A percentile compares a stretch with the other conserved stretches of the same genome.
Evolutionary conservation across 2,888 invertebrate genomes (phyloP).

Genomic region (Cremastinae sp.): DNA sequence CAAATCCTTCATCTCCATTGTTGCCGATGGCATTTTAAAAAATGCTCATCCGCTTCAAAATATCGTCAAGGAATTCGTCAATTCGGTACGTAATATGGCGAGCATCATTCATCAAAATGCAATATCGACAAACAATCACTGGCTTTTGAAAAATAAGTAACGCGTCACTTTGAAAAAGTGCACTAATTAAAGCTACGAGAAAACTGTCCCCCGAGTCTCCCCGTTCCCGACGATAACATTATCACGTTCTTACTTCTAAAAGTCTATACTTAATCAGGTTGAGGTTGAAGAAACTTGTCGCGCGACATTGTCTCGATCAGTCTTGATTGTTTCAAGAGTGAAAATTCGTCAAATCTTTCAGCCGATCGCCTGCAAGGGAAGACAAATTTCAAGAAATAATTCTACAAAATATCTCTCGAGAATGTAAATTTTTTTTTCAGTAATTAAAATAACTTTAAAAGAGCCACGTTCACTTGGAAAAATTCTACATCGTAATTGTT

Average conservation of each 20-base stretch:
- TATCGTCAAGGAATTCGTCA: neutral
- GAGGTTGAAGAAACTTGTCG: conserved; percentile 44
- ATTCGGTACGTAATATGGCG: neutral
- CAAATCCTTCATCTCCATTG: conserved; percentile 1
- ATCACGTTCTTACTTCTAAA: conserved; percentile 29
- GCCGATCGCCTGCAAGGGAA: conserved; percentile 72
- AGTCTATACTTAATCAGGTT: conserved; percentile 51
- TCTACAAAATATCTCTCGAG: neutral
- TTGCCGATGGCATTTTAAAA: neutral
- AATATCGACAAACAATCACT: conserved; percentile 40
- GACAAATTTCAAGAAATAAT: neutral
- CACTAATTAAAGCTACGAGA: conserved; percentile 56
- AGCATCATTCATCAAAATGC: neutral
- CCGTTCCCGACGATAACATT: conserved; percentile 1
- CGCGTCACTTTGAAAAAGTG: conserved; percentile 26
- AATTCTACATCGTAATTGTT: neutral
- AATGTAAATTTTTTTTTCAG: neutral
- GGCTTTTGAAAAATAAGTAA: conserved; percentile 38
- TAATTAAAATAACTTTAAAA: neutral
- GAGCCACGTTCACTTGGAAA: too few relatives aligned
- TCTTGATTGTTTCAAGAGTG: conserved; percentile 56
- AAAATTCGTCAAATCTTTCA: conserved; percentile 75
- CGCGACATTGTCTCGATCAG: conserved; percentile 22
- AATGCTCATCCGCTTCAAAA: neutral
- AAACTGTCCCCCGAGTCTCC: conserved; percentile 16